phyloP scores from a whole-genome alignment of 2,888 invertebrate genomes.

The Monoplex corrugatus region DNA sequence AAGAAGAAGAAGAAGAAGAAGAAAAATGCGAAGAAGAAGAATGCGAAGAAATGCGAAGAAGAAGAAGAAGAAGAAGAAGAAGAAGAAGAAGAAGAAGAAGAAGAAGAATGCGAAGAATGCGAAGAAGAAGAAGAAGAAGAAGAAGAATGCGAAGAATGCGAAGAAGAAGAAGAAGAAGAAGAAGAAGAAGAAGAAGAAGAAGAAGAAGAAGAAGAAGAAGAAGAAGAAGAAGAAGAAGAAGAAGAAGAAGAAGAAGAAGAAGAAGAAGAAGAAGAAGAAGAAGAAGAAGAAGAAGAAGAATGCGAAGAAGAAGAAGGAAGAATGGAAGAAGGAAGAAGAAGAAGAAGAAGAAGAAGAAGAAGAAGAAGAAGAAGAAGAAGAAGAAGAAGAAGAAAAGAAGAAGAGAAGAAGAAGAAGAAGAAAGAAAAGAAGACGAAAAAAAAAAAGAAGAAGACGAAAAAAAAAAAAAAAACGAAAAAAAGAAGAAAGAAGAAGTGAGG shows the following conservation, averaged over 20 bases:
- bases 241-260: background rate
- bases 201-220: background rate
- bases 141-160: background rate
- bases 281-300: background rate
- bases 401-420: background rate
- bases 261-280: background rate
- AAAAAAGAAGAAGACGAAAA: background rate
- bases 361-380: no score
- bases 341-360: background rate
- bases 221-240: background rate
- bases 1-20: background rate
- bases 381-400: background rate
- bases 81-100: background rate
- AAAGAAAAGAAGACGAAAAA: background rate
- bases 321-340: background rate
- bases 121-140: background rate
- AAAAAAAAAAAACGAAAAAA: background rate
- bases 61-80: conserved; percentile 2
- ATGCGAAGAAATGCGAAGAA: background rate
- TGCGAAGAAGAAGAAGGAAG: background rate
- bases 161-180: background rate
- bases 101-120: background rate
- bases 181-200: background rate
- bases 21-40: background rate
- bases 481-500: background rate